Conservation (phyloP, 2,888 invertebrate genomes). For the Lepidonotus clava region DNA sequence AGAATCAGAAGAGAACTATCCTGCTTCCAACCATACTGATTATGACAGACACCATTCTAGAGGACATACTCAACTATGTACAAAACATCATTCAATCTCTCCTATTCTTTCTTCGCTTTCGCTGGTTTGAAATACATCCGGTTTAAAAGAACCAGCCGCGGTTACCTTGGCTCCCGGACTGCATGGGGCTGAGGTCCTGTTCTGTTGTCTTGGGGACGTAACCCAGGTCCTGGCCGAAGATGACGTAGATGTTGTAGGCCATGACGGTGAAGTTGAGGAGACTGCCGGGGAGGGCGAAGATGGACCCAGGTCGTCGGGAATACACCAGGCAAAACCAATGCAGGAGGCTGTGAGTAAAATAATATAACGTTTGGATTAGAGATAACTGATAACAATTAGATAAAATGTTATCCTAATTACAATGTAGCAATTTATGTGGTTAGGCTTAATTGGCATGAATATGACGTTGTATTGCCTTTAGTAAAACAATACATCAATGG, state of each 20-base stretch:
- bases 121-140: no score
- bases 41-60: no score
- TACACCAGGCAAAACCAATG: conserved; percentile 21
- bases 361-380: neutral
- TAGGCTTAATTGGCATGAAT: neutral
- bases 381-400: neutral
- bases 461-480: no score
- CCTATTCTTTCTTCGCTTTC: no score
- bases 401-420: neutral
- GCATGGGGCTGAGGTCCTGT: neutral
- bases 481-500: no score
- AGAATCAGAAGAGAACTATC: no score
- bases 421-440: neutral
- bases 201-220: conserved; percentile 20
- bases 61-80: no score
- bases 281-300: neutral
- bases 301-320: neutral
- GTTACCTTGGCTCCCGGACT: conserved; percentile 5
- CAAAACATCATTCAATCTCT: no score
- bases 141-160: conserved; percentile 10
- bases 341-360: neutral
- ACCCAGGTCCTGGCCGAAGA: conserved; percentile 33
- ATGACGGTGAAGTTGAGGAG: conserved; percentile 39
- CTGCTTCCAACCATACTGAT: no score
- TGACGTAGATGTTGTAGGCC: conserved; percentile 37